phyloP scores from a whole-genome alignment of 2,797 vertebrate species.

The Spinus pinus region DNA sequence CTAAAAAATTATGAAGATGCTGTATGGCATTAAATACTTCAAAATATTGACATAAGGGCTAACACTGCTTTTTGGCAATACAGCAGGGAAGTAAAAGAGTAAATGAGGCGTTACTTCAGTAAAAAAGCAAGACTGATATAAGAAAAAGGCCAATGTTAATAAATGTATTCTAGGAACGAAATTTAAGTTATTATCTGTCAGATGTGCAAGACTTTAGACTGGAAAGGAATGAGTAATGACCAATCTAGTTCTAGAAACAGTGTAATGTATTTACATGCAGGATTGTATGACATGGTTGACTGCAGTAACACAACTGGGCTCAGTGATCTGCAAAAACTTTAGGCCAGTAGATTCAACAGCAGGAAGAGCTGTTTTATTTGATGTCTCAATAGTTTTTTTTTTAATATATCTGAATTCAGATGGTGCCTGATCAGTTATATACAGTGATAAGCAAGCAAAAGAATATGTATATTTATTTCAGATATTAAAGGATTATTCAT shows the following conservation, averaged over 20 bases:
- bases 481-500: neutral
- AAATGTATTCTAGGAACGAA: neutral
- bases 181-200: neutral
- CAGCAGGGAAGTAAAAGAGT: neutral
- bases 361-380: neutral
- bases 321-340: neutral
- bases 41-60: neutral
- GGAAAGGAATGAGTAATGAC: neutral
- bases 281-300: neutral
- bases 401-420: neutral
- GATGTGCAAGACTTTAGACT: neutral
- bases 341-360: neutral
- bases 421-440: neutral
- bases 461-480: neutral
- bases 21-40: neutral
- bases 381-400: accelerated
- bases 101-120: neutral
- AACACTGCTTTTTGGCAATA: neutral
- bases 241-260: neutral
- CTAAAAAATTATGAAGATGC: neutral
- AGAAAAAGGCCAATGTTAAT: neutral
- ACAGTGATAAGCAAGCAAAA: neutral
- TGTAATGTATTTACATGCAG: neutral
- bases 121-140: neutral
- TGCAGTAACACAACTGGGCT: neutral